Evolutionary conservation across 2,888 invertebrate species (phyloP).

Genomic region (Acrocera orbiculus): DNA sequence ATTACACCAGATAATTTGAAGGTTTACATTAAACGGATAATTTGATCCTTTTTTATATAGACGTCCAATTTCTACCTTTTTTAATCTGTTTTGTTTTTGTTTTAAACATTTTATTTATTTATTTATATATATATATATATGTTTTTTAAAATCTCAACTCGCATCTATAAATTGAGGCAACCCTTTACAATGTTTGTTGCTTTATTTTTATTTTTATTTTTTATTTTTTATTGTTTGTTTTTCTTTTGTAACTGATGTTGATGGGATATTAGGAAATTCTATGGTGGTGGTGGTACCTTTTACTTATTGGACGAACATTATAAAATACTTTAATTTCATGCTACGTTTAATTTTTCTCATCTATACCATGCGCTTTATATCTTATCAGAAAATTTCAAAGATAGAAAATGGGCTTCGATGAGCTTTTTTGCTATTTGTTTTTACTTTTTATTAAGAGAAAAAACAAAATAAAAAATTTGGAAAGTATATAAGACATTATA

Average conservation of each 20-base stretch:
- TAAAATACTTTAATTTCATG: conserved; percentile 15
- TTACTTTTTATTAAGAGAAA: no score
- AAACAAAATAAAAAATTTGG: no score
- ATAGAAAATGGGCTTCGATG: no score
- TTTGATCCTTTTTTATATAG: conserved; percentile 9
- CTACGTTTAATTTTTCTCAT: conserved; percentile 13
- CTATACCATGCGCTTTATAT: no score
- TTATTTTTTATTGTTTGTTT: no score
- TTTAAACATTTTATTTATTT: conserved; percentile 1
- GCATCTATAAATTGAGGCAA: conserved; percentile 9
- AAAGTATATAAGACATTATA: no score
- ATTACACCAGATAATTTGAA: conserved; percentile 10
- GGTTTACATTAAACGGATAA: conserved; percentile 9
- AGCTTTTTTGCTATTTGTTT: no score
- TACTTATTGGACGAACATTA: neutral
- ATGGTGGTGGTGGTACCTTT: conserved; percentile 1
- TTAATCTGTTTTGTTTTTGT: conserved; percentile 1
- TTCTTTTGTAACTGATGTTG: no score
- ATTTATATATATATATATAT: neutral
- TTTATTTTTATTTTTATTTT: no score
- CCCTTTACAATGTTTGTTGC: conserved; percentile 1
- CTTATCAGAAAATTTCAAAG: no score
- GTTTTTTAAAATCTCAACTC: conserved; percentile 6
- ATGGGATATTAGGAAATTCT: no score
- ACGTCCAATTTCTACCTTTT: no score